phyloP scores from a whole-genome alignment of 2,888 invertebrate genomes.

The Oxystoma pomonae region DNA sequence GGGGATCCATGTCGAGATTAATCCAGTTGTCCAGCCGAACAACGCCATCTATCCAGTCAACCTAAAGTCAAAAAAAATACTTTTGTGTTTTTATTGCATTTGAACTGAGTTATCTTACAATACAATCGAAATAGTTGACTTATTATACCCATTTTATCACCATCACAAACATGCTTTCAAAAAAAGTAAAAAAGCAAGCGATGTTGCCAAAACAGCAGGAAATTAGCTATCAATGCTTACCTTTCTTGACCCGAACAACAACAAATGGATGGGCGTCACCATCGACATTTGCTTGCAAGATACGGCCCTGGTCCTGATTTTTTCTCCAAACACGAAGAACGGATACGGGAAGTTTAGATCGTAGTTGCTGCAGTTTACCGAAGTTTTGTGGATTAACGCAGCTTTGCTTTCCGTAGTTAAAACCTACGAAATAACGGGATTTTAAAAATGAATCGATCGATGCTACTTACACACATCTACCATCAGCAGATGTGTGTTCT shows the following conservation, averaged over 20 bases:
- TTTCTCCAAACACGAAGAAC: constrained; percentile 97
- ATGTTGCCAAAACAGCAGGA: too few species aligned
- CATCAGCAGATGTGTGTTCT: too few species aligned
- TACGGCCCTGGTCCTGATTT: constrained; percentile 92
- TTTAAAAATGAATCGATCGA: too few species aligned
- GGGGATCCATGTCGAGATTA: constrained; percentile 79
- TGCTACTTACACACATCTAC: too few species aligned
- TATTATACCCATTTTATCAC: neutral
- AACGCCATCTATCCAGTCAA: constrained; percentile 71
- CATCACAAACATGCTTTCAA: too few species aligned
- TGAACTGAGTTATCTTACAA: neutral
- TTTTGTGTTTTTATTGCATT: neutral
- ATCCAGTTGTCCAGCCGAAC: constrained; percentile 93
- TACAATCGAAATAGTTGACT: neutral
- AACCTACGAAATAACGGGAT: constrained; percentile 57
- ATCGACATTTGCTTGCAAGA: constrained; percentile 93
- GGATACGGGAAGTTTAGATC: constrained; percentile 87
- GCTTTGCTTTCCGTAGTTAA: constrained; percentile 92
- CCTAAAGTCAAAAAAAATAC: constrained; percentile 33
- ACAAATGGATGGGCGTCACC: constrained; percentile 89
- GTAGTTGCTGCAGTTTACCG: constrained; percentile 86
- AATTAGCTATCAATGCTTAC: too few species aligned
- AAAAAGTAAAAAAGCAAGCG: too few species aligned
- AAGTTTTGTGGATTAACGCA: constrained; percentile 94
- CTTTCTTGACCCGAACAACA: constrained; percentile 89